phyloP scores from a whole-genome alignment of 2,888 invertebrate genomes.

The Watsonalla binaria region DNA sequence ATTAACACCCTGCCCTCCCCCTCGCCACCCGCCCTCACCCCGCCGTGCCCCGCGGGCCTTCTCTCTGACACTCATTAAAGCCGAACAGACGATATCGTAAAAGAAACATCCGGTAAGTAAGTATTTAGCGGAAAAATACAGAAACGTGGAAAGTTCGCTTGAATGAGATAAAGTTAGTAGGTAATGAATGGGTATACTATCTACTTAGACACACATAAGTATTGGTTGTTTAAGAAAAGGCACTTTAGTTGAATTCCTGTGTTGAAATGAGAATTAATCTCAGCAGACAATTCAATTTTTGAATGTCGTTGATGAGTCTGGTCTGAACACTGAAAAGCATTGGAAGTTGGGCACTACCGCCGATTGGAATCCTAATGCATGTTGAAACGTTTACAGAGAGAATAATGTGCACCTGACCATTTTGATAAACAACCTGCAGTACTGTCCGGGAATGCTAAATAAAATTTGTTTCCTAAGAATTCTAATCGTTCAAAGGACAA shows the following conservation, averaged over 20 bases:
- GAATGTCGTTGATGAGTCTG: no score
- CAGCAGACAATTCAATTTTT: no score
- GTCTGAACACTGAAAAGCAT: no score
- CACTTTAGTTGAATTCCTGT: no score
- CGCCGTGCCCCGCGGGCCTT: neutral
- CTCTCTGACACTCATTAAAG: slow-evolving; percentile 24
- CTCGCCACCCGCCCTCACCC: slow-evolving; percentile 17
- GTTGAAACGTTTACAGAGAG: neutral
- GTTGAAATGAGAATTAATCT: no score
- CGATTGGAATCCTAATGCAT: neutral
- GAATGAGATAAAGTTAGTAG: neutral
- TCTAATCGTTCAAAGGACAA: neutral
- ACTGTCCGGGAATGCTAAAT: neutral
- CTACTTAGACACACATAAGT: no score
- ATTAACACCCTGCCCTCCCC: slow-evolving; percentile 50
- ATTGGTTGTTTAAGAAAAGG: no score
- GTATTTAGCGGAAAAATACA: slow-evolving; percentile 24
- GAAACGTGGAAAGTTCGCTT: slow-evolving; percentile 6
- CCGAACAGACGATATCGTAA: slow-evolving; percentile 19
- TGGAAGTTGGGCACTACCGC: neutral
- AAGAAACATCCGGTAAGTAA: slow-evolving; percentile 18
- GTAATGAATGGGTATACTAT: no score
- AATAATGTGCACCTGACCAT: neutral
- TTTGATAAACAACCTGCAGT: neutral
- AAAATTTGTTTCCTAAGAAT: neutral